phyloP scores from a whole-genome alignment of 2,888 invertebrate genomes.

The Acanthopleura granulata region DNA sequence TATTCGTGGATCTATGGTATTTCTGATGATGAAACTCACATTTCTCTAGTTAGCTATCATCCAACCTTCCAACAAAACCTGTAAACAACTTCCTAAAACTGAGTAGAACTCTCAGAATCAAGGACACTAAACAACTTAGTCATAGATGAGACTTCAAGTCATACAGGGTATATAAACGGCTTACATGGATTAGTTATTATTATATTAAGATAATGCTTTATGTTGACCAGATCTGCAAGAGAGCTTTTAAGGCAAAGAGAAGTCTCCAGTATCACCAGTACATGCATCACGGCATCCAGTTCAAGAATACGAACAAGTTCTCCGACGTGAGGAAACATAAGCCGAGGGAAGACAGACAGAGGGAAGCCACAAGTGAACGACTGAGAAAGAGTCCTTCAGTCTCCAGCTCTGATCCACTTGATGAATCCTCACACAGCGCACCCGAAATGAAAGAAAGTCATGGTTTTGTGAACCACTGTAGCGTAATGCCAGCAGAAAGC shows the following conservation, averaged over 20 bases:
- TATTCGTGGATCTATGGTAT: no score
- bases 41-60: no score
- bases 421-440: constrained; percentile 21
- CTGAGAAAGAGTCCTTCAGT: background rate
- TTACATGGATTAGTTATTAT: no score
- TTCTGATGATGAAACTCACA: no score
- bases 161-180: no score
- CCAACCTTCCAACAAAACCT: no score
- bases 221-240: constrained; percentile 51
- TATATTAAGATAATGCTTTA: no score
- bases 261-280: constrained; percentile 60
- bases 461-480: background rate
- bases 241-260: constrained; percentile 63
- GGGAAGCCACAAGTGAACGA: background rate
- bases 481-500: background rate
- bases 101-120: background rate
- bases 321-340: background rate
- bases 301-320: constrained; percentile 24
- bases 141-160: no score
- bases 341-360: background rate
- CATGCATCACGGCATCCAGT: constrained; percentile 40
- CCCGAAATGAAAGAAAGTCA: background rate
- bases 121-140: no score
- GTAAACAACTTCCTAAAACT: no score
- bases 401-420: background rate